phyloP scores from a whole-genome alignment of 2,113 vertebrate genomes.

The Notarius quadriscutis region DNA sequence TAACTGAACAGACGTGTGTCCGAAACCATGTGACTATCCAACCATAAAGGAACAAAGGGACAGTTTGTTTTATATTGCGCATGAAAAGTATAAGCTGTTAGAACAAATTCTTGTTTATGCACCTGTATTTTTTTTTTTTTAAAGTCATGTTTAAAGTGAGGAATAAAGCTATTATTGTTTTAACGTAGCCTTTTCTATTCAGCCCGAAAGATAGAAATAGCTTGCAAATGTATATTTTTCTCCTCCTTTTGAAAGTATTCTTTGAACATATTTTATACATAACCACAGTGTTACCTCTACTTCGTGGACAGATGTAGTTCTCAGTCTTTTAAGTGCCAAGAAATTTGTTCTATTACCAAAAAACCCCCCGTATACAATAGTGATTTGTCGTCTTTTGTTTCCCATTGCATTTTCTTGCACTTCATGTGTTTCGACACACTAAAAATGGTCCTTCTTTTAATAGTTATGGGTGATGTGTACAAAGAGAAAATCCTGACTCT shows the following conservation, averaged over 20 bases:
- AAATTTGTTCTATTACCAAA: constrained; percentile 3
- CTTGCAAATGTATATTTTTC: background rate
- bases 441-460: constrained; percentile 66
- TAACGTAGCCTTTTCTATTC: background rate
- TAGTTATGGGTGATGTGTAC: background rate
- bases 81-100: constrained; percentile 86
- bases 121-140: constrained; percentile 42
- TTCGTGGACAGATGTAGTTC: background rate
- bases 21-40: constrained; percentile 89
- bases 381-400: constrained; percentile 52
- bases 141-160: background rate
- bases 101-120: constrained; percentile 54
- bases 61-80: constrained; percentile 89
- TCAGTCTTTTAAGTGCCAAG: constrained; percentile 39
- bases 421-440: constrained; percentile 74
- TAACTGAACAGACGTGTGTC: constrained; percentile 89
- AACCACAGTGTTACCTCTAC: constrained; percentile 15
- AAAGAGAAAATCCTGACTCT: constrained; percentile 15
- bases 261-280: constrained; percentile 13
- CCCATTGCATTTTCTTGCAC: constrained; percentile 64
- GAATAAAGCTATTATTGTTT: background rate
- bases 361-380: background rate
- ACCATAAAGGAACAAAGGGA: constrained; percentile 76
- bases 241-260: constrained; percentile 50
- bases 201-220: background rate